Base-by-base conservation (phyloP, 2,113 vertebrate species). In the Forbesichthys papilliferus region DNA sequence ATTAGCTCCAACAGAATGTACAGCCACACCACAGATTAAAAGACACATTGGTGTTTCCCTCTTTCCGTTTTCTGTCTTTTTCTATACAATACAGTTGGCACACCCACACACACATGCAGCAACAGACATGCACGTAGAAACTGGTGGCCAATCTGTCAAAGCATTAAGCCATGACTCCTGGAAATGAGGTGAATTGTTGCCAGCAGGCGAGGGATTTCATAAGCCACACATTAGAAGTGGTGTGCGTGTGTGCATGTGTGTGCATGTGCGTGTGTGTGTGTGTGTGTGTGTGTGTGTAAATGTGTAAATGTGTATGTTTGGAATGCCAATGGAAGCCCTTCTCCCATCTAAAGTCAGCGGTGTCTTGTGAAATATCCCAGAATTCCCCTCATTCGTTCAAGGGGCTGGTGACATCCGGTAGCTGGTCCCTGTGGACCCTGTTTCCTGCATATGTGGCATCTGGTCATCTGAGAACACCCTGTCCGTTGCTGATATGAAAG, bases 401-500 rank as follows among this genome's bases (percentile, higher is more conserved):
- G 73, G 69, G 27, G 27, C 27, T 27, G 27, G 27, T 27, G 27
- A 27, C 27, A 27, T 27, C 27, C 27, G 27, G 1, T 1, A 61
- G 66, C 59, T 33, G 16, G 12, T 83, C 78, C 78, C 77, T 0
- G 9, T 13, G 75, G 72, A 82, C 70, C 80, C 84, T 68, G 70
- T 77, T 79, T 79, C 78, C 73, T 71, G 71, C 53, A 18, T 67
- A 56, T 66, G 54, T 69, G 67, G 71, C 68, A 48, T 83, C 86
- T 77, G 85, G 78, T 84, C 75, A 68, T 81, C 74, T 75, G 76
- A 79, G 80, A 84, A 90, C 86, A 87, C 87, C 74, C 78, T 68
- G 85, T 91, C 84, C 72, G 83, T 87, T 48, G 68, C 62, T 79
- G 70, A 80, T 84, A 85, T 88, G 82, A 87, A 90, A 90, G 84